A percentile compares a stretch with the other conserved stretches of the same genome.
Conservation (phyloP, 1,140 invertebrate species). For the Drosophila tani region DNA sequence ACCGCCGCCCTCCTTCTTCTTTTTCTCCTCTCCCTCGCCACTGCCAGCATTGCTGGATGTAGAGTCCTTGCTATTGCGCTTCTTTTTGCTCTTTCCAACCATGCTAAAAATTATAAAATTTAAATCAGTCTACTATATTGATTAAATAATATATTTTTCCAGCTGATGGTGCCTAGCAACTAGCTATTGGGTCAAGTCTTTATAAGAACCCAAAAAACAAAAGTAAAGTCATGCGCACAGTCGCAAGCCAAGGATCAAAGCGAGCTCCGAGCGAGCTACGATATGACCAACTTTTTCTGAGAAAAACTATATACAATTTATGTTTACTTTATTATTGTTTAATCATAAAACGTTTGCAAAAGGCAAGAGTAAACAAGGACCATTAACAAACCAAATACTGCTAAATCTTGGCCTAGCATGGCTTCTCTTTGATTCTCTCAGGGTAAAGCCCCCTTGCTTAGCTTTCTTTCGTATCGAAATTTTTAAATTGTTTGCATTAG, state of each 20-base stretch:
- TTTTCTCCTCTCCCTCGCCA: constrained; percentile 83
- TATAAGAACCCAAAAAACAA: background rate
- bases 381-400: no score
- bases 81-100: constrained; percentile 85
- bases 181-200: background rate
- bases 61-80: constrained; percentile 86
- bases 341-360: no score
- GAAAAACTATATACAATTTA: background rate
- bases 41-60: constrained; percentile 84
- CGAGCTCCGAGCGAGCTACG: no score
- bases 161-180: constrained; percentile 16
- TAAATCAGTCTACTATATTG: constrained; percentile 5
- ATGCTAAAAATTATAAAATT: constrained; percentile 47
- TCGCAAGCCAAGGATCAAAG: no score
- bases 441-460: no score
- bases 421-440: no score
- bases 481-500: background rate
- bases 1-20: constrained; percentile 85
- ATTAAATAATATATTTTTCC: constrained; percentile 14
- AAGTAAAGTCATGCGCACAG: no score
- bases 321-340: background rate
- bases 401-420: no score
- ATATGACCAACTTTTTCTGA: background rate
- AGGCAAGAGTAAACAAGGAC: no score
- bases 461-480: background rate